Evolutionary conservation across 2,888 invertebrate genomes (phyloP), one percentile per base, ranked within the genome.

Genomic region (Fissipunctia ypsillon): DNA sequence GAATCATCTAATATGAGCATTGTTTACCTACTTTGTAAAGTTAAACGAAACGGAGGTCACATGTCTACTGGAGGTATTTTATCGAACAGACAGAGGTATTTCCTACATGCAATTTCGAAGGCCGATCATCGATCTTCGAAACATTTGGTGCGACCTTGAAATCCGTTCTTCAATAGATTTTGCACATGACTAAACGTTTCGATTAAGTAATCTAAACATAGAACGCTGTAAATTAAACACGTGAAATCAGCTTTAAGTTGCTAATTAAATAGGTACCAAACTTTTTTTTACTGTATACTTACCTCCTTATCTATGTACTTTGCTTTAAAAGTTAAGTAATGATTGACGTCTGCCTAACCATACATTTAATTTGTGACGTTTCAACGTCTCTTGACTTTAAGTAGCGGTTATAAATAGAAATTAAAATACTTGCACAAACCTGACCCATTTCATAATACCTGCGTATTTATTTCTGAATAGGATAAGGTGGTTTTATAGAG

Each of bases 111-210:
- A 57, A 60, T 75, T 69, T 52, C 28, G 45, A 41, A 70, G 75
- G 72, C 28, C 48, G 60, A 61, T 45, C 31, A 60, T 52, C 70
- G 35, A 59, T 75, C 50, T 69, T 38, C 16, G 14, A 70, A 60
- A 52, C 45, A 69, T 38, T 45, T 70, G 31, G 52, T 25, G 45
- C 25, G 45, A 41, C 75, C 52, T 61, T 76, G 60, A 48, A 54
- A 61, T 31, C 22, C 19, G 38, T 60, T 54, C 45, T 48, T 61
- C 31, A 41, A 78, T 48, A 41, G 79, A 71, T 52, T 75, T 78
- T 54, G 52, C 52, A 79, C 45, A 54, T 70, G 7, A 7, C 12
- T 48, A 16, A 25, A 16, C 31, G 2, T 19, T 69, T 60, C 31
- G 70, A 70, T 48, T 70, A 22, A 38, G 38, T 45, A 41, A 45